Conservation (phyloP, 2,797 vertebrate species). For the Falco columbarius region DNA sequence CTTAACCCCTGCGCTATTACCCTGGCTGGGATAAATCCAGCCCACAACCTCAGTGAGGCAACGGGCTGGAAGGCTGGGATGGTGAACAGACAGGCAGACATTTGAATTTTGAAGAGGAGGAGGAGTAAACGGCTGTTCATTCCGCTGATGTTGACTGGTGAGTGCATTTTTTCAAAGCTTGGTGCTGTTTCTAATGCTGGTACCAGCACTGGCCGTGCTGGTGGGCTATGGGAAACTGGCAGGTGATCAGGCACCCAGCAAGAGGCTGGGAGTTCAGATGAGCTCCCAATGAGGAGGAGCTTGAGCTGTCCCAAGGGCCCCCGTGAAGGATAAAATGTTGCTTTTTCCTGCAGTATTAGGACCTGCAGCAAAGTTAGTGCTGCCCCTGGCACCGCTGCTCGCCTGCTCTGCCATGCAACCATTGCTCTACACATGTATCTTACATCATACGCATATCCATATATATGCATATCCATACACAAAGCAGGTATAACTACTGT, state of each 20-base stretch:
- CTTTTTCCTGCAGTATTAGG: not conserved
- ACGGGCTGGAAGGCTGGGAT: not conserved
- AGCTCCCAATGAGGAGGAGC: no score
- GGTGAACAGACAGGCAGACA: not conserved
- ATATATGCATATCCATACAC: no score
- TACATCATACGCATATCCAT: no score
- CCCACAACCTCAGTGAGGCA: not conserved
- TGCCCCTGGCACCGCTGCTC: no score
- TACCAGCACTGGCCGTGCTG: not conserved
- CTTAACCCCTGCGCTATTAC: not conserved
- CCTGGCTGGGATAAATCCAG: not conserved
- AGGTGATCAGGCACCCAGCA: no score
- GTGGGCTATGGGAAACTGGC: no score
- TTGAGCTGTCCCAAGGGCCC: not conserved
- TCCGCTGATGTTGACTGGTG: not conserved
- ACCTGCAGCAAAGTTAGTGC: not conserved
- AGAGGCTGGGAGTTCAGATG: no score
- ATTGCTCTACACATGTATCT: not conserved
- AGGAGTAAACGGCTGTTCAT: not conserved
- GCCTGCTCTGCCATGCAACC: not conserved
- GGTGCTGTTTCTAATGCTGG: not conserved
- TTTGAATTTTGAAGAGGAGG: not conserved
- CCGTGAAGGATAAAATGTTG: no score
- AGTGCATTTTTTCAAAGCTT: rapidly evolving
- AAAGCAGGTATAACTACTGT: rapidly evolving